Base-by-base conservation (phyloP, 2,113 vertebrate species). In the Coptodon bakossiorum region DNA sequence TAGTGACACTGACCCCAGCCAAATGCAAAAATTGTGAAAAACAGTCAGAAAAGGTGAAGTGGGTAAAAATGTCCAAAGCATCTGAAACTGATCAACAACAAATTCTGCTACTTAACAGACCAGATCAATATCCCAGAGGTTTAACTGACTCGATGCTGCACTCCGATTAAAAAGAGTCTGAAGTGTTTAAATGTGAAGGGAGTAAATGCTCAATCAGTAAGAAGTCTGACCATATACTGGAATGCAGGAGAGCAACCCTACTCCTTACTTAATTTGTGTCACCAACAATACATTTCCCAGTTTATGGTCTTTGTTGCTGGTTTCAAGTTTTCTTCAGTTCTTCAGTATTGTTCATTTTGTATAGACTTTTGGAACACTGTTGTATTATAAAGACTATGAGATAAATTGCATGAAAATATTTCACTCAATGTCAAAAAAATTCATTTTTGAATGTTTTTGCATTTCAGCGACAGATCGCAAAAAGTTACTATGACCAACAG, bases 231-330 rank as follows among this genome's bases (percentile, higher is more conserved):
- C 10, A 36, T 3, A 66, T 38, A 66, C 31, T 66, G 31, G 31
- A 66, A 12, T 36, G 36, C 16, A 36, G 59, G 16, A 63, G 59
- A 36, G 9, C 1, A 38, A n/a, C 17, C 61, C 61, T n/a, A 38
- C 31, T 38, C 38, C 31, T 66, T 63, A 63, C 6, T n/a, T 66
- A 17, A n/a, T n/a, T 38, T 66, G 4, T 66, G 61, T 66, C 31
- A 66, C 31, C 31, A 66, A 36, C 31, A 66, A 36, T 66, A 66
- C 17, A 66, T n/a, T 66, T 66, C 1, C 17, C 31, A 36, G 31
- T 66, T 66, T 66, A 66, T 66, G 61, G 17, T 66, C 61, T 38
- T 66, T 66, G 61, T 38, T 66, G 10, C 61, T 66, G 31, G 61
- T 12, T 38, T 66, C 17, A 66, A 12, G 61, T 66, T n/a, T 38